Conservation (phyloP, 2,797 vertebrate species). For the Hippopotamyrus pictus region DNA sequence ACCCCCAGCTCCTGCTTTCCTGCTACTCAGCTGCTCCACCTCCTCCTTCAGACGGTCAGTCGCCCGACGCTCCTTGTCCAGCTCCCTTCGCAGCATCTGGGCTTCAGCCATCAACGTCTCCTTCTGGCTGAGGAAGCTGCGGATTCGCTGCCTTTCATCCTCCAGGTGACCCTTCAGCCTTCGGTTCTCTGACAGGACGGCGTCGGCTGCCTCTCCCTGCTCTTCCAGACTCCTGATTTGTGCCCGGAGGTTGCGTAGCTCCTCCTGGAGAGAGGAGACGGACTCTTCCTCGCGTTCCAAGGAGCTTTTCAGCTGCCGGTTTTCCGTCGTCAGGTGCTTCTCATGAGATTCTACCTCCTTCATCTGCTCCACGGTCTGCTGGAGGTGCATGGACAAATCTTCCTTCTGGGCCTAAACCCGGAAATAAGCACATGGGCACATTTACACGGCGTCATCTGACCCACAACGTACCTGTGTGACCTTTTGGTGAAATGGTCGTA, state of each 20-base stretch:
- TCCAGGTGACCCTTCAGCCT: slow-evolving; percentile 76
- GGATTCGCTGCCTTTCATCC: slow-evolving; percentile 68
- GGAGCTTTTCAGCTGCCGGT: slow-evolving; percentile 69
- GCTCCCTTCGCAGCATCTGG: slow-evolving; percentile 67
- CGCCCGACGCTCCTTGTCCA: slow-evolving; percentile 69
- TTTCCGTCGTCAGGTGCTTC: slow-evolving; percentile 68
- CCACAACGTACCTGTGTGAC: not conserved
- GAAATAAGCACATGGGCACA: slow-evolving; percentile 7
- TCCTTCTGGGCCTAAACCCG: slow-evolving; percentile 63
- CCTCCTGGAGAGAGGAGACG: slow-evolving; percentile 70
- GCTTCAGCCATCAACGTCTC: slow-evolving; percentile 70
- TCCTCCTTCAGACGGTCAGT: slow-evolving; percentile 68
- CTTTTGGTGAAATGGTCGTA: not conserved
- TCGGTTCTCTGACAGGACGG: slow-evolving; percentile 74
- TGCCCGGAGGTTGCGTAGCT: slow-evolving; percentile 70
- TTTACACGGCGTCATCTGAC: not conserved
- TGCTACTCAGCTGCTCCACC: slow-evolving; percentile 61
- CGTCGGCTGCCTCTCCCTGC: slow-evolving; percentile 58
- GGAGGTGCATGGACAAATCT: slow-evolving; percentile 64
- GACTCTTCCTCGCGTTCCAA: slow-evolving; percentile 75
- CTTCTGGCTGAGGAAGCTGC: slow-evolving; percentile 67
- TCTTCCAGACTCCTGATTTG: slow-evolving; percentile 74
- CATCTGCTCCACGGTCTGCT: slow-evolving; percentile 60
- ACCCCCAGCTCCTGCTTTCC: slow-evolving; percentile 30
- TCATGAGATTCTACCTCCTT: slow-evolving; percentile 62